Percentiles rank a stretch among this genome's conserved stretches.
phyloP scores from a whole-genome alignment of 2,113 vertebrate genomes.

The Phasianus colchicus region DNA sequence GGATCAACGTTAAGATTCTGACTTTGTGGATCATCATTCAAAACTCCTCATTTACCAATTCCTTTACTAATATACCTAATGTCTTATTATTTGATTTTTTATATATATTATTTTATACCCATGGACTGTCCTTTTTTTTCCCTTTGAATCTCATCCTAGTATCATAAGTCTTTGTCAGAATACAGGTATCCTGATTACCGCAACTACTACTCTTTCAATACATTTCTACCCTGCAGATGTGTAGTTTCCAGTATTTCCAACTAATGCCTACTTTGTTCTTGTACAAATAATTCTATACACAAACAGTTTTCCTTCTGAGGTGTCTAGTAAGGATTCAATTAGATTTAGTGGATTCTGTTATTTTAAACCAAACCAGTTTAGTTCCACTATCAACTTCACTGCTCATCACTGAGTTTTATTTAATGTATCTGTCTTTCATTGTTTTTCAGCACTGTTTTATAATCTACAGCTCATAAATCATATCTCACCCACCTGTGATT shows the following conservation, averaged over 20 bases:
- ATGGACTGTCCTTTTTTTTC: too few relatives aligned
- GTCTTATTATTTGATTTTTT: too few relatives aligned
- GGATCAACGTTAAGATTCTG: background rate
- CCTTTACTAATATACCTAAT: background rate
- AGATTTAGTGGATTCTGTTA: background rate
- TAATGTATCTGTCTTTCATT: background rate
- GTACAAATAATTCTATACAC: background rate
- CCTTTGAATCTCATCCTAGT: background rate
- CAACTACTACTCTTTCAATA: background rate
- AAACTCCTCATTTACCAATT: background rate
- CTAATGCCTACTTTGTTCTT: background rate
- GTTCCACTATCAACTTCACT: background rate
- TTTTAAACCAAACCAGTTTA: background rate
- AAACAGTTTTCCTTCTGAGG: background rate
- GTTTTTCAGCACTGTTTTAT: background rate
- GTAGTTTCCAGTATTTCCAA: accelerated
- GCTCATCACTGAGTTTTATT: background rate
- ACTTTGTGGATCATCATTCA: background rate
- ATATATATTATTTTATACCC: background rate
- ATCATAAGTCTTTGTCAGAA: background rate
- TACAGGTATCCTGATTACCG: background rate
- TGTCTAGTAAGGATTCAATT: background rate
- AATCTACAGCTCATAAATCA: background rate
- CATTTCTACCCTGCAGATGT: background rate
- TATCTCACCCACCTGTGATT: background rate